A percentile compares a stretch with the other conserved stretches of the same genome.
Evolutionary conservation across 2,113 vertebrate genomes (phyloP).

Genomic region (Phylloscopus trochiloides): DNA sequence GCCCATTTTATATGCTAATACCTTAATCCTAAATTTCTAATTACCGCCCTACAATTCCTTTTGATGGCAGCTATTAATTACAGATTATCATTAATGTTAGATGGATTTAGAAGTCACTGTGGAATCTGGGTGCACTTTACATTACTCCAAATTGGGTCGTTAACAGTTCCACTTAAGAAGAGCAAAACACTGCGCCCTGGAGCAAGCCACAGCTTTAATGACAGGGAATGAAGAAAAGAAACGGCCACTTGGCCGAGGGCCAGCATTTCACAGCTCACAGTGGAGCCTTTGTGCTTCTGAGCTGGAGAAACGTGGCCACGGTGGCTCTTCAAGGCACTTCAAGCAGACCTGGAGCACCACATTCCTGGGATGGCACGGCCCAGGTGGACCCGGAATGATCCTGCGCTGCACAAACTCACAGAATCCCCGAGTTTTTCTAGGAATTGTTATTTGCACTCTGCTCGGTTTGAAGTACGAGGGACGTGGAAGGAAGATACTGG

Average conservation of each 20-base stretch:
- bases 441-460: not conserved
- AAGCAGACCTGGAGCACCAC: not conserved
- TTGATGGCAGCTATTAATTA: conserved; percentile 51
- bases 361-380: not conserved
- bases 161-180: conserved; percentile 65
- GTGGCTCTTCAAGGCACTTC: not conserved
- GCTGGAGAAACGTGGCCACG: not conserved
- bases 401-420: rapidly evolving
- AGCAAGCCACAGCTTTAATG: conserved; percentile 53
- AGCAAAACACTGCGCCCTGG: conserved; percentile 38
- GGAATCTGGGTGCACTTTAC: conserved; percentile 32
- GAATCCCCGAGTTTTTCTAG: rapidly evolving
- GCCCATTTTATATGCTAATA: not conserved
- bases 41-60: conserved; percentile 5
- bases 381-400: rapidly evolving
- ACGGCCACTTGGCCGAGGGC: not conserved
- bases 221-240: conserved; percentile 28
- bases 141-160: conserved; percentile 44
- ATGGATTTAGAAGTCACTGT: not conserved
- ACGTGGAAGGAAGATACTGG: not conserved
- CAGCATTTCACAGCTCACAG: conserved; percentile 30
- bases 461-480: rapidly evolving
- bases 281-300: not conserved
- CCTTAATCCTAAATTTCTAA: conserved; percentile 53
- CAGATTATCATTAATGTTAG: conserved; percentile 36